phyloP scores from a whole-genome alignment of 2,888 invertebrate genomes.

The Microctonus aethiopoides region DNA sequence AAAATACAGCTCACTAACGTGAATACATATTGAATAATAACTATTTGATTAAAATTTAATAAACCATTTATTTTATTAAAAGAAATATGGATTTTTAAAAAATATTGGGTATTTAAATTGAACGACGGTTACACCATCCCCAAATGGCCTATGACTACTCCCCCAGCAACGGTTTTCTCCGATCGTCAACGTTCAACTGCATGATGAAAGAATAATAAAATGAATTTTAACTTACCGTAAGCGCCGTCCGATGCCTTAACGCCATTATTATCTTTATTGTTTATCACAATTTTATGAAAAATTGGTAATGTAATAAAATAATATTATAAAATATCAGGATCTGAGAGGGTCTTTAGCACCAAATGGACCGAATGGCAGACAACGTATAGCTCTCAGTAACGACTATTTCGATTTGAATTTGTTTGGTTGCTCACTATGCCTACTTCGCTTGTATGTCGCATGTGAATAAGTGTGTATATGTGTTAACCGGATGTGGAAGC shows the following conservation, averaged over 20 bases:
- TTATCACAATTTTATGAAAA: conserved; percentile 17
- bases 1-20: no score
- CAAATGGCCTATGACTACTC: conserved; percentile 33
- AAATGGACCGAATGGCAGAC: conserved; percentile 42
- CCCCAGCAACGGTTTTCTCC: conserved; percentile 29
- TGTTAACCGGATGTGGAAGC: no score
- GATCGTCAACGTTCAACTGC: conserved; percentile 15
- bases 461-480: no score
- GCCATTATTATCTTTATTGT: conserved; percentile 53
- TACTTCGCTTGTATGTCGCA: no score
- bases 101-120: conserved; percentile 55
- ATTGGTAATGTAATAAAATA: conserved; percentile 29
- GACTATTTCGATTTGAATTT: conserved; percentile 60
- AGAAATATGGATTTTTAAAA: conserved; percentile 5
- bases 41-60: neutral
- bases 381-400: conserved; percentile 50
- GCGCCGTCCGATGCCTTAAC: conserved; percentile 54
- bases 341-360: neutral
- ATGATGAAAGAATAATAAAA: neutral
- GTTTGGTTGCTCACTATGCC: conserved; percentile 46
- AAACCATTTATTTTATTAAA: neutral
- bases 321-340: conserved; percentile 24
- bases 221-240: conserved; percentile 51
- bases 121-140: conserved; percentile 47
- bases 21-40: no score